Conservation (phyloP, 1,140 invertebrate genomes). For the Diabrotica virgifera region DNA sequence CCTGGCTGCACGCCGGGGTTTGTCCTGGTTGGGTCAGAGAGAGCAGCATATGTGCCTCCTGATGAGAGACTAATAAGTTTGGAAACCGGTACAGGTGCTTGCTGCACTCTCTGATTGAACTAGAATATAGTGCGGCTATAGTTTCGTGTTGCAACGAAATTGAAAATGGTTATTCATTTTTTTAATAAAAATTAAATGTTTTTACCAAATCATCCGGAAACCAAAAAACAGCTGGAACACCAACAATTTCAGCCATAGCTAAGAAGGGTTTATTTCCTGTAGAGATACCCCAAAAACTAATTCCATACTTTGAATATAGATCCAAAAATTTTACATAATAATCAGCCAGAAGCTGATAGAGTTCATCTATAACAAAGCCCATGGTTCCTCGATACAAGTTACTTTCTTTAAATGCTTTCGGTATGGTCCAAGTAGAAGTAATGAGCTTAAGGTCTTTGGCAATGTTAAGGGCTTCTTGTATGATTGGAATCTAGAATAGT, state of each 20-base stretch:
- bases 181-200: no score
- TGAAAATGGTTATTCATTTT: no score
- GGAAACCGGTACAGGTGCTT: no score
- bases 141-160: no score
- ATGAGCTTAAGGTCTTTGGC: slow-evolving; percentile 45
- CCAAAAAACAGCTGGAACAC: no score
- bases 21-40: no score
- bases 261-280: slow-evolving; percentile 44
- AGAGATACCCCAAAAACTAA: slow-evolving; percentile 46
- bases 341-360: slow-evolving; percentile 61
- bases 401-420: slow-evolving; percentile 91
- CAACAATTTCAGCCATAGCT: slow-evolving; percentile 19
- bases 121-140: no score
- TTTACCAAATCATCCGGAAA: no score
- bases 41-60: no score
- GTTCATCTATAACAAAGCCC: slow-evolving; percentile 56
- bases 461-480: not conserved
- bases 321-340: slow-evolving; percentile 47
- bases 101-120: no score
- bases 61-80: no score
- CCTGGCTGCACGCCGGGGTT: no score
- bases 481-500: not conserved
- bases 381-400: slow-evolving; percentile 55
- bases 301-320: slow-evolving; percentile 37
- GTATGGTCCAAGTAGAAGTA: slow-evolving; percentile 80